Evolutionary conservation across 2,113 vertebrate species (phyloP).

Genomic region (Sebastes schlegelii): DNA sequence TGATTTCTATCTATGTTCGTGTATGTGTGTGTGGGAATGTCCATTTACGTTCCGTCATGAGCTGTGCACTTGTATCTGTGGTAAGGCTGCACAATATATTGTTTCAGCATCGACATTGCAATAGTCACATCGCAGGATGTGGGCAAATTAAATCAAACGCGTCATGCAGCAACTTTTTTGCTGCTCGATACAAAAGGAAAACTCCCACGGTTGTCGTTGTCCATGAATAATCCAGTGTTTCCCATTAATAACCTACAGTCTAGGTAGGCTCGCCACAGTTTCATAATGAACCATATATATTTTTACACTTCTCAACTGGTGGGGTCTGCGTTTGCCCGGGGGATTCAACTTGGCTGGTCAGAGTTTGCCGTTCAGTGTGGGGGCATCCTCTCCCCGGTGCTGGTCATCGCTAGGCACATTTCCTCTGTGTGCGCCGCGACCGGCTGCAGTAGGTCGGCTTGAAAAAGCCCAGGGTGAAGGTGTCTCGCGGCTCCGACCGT

Average conservation of each 20-base stretch:
- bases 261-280: neutral
- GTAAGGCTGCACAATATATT: neutral
- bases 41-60: neutral
- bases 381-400: neutral
- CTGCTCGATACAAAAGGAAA: neutral
- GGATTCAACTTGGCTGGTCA: neutral
- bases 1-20: conserved; percentile 29
- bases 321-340: neutral
- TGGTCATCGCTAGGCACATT: too few relatives aligned
- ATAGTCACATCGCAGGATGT: neutral
- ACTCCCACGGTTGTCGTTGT: neutral
- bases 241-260: neutral
- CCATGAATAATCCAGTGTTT: neutral
- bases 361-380: neutral
- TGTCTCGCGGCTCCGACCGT: too few relatives aligned
- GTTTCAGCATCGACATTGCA: neutral
- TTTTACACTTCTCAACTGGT: neutral
- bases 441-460: too few relatives aligned
- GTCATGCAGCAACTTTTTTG: neutral
- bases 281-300: neutral
- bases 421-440: too few relatives aligned
- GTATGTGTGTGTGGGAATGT: neutral
- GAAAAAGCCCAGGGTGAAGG: too few relatives aligned
- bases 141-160: neutral
- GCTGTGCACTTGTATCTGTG: neutral